A percentile compares a stretch with the other conserved stretches of the same genome.
These are phyloP conservation scores for Dastarcus helophoroides DNA, from an alignment of 2,888 invertebrate genomes.

Conservation along the genomic window DNA sequence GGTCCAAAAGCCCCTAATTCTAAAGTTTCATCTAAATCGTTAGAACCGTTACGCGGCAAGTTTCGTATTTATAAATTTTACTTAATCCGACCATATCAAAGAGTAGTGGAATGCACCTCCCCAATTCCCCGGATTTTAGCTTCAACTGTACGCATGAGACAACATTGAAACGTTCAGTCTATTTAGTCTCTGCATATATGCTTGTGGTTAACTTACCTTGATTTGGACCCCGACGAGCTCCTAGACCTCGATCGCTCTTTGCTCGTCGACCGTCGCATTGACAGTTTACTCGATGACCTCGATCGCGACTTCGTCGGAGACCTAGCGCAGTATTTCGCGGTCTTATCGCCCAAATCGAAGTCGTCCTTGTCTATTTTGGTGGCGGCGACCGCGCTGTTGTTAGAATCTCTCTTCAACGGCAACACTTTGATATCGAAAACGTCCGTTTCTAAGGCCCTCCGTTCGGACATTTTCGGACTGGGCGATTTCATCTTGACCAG, in stretches of 20 bases:
- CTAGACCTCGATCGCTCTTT: slow-evolving; percentile 29
- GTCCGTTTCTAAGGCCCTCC: slow-evolving; percentile 25
- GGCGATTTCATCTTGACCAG: slow-evolving; percentile 6
- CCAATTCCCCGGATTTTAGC: too few species aligned
- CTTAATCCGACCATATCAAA: too few species aligned
- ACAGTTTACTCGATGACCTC: slow-evolving; percentile 26
- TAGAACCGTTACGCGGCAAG: too few species aligned
- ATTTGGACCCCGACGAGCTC: slow-evolving; percentile 42
- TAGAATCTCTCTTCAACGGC: slow-evolving; percentile 22
- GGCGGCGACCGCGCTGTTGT: slow-evolving; percentile 8
- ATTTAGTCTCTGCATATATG: too few species aligned
- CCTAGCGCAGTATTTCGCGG: too few species aligned
- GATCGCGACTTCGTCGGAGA: too few species aligned
- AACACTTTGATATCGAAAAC: slow-evolving; percentile 32
- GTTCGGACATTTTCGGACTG: slow-evolving; percentile 8
- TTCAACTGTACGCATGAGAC: too few species aligned
- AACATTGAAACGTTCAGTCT: too few species aligned
- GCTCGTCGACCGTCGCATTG: slow-evolving; percentile 26
- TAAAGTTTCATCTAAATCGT: too few species aligned
- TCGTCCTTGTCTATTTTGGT: slow-evolving; percentile 20
- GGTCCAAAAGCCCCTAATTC: too few species aligned
- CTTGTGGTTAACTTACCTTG: slow-evolving; percentile 26
- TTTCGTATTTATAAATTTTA: too few species aligned
- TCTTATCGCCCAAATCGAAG: slow-evolving; percentile 18
- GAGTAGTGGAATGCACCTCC: too few species aligned